Conservation (phyloP, 2,113 vertebrate genomes). For the Oncorhynchus nerka region DNA sequence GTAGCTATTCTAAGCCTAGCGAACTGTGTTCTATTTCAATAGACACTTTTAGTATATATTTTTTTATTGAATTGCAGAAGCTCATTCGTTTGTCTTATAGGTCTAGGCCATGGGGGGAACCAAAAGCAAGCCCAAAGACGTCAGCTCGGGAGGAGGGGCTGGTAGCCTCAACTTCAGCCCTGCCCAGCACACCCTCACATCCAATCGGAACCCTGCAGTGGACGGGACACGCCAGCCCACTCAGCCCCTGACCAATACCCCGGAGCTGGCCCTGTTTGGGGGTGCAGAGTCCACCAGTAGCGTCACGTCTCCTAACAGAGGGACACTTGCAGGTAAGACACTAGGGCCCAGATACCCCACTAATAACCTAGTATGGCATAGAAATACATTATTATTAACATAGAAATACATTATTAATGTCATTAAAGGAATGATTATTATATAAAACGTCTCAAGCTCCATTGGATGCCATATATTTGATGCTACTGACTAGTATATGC, state of each 20-base stretch:
- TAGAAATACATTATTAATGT: neutral
- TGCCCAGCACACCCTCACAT: slow-evolving; percentile 70
- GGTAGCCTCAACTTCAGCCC: slow-evolving; percentile 60
- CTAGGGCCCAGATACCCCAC: neutral
- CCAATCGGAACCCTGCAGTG: slow-evolving; percentile 75
- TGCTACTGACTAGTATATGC: too few species aligned
- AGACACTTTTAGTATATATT: too few species aligned
- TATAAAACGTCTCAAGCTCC: neutral
- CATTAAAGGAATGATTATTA: neutral
- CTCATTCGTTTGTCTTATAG: slow-evolving; percentile 35
- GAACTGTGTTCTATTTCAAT: neutral
- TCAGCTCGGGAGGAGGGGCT: slow-evolving; percentile 65
- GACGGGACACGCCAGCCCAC: slow-evolving; percentile 76
- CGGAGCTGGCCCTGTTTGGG: slow-evolving; percentile 82
- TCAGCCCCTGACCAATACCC: slow-evolving; percentile 60
- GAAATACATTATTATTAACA: too few species aligned
- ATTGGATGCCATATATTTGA: too few species aligned
- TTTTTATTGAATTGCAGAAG: too few species aligned
- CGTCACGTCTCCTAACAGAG: slow-evolving; percentile 81
- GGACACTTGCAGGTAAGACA: slow-evolving; percentile 78
- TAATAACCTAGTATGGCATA: neutral
- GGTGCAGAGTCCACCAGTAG: slow-evolving; percentile 82
- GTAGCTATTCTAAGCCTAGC: slow-evolving; percentile 7
- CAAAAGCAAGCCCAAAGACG: slow-evolving; percentile 94
- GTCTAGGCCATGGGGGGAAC: slow-evolving; percentile 86